A percentile compares a stretch with the other conserved stretches of the same genome.
Conservation (phyloP, 2,113 vertebrate genomes). For the Atherinomorus stipes region DNA sequence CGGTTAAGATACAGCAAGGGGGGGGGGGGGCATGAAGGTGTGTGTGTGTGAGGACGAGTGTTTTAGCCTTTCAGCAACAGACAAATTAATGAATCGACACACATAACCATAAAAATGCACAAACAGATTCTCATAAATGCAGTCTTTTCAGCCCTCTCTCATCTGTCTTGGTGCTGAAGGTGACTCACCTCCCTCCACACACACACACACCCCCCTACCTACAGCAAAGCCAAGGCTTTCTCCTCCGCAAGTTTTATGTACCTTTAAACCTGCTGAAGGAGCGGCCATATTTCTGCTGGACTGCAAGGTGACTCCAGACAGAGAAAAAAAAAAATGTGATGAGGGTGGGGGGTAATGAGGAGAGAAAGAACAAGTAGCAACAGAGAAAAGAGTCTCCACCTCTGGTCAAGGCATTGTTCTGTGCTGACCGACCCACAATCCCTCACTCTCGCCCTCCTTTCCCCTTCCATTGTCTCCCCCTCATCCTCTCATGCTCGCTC, state of each 20-base stretch:
- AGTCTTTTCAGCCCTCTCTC: constrained; percentile 15
- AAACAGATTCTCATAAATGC: constrained; percentile 51
- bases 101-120: constrained; percentile 31
- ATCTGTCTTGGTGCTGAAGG: constrained; percentile 48
- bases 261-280: constrained; percentile 67
- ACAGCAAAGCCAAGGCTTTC: constrained; percentile 26
- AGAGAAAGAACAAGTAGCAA: constrained; percentile 49
- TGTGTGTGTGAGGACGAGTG: constrained; percentile 27
- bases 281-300: constrained; percentile 62
- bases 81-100: constrained; percentile 44
- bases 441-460: constrained; percentile 32
- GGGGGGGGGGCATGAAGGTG: constrained; percentile 33
- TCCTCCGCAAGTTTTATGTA: constrained; percentile 65
- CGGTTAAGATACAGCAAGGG: constrained; percentile 20
- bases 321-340: constrained; percentile 11
- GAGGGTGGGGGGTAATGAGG: constrained; percentile 27
- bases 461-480: constrained; percentile 49
- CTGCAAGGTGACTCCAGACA: constrained; percentile 69
- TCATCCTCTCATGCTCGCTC: constrained; percentile 52
- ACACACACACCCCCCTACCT: constrained; percentile 13
- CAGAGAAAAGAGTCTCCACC: constrained; percentile 45
- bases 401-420: constrained; percentile 53
- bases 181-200: constrained; percentile 38
- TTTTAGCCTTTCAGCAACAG: constrained; percentile 46
- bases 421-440: constrained; percentile 41